These are phyloP conservation scores for Entosphenus tridentatus DNA, from an alignment of 2,113 vertebrate species.

Conservation along the genomic window DNA sequence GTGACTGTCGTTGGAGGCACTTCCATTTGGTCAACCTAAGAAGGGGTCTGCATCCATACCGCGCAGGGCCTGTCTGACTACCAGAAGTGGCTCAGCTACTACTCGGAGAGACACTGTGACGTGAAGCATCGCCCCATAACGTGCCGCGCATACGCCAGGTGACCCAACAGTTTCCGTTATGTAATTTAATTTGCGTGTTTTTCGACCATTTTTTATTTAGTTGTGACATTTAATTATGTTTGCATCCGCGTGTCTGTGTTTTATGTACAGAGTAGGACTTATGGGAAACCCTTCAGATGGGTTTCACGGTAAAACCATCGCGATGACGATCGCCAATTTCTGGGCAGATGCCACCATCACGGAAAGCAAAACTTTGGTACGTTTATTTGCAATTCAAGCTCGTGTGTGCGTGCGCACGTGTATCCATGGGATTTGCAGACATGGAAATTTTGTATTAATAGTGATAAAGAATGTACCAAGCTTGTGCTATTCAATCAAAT, in stretches of 20 bases:
- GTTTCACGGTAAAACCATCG: slow-evolving; percentile 43
- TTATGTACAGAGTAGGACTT: slow-evolving; percentile 26
- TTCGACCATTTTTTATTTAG: too few species aligned
- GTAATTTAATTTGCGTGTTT: too few species aligned
- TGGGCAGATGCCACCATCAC: slow-evolving; percentile 41
- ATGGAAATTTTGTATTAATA: too few species aligned
- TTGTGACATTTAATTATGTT: too few species aligned
- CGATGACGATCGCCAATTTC: slow-evolving; percentile 43
- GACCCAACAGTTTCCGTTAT: not conserved
- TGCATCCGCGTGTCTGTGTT: not conserved
- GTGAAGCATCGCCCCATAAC: slow-evolving; percentile 21
- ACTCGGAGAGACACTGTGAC: slow-evolving; percentile 27
- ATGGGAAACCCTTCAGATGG: slow-evolving; percentile 50
- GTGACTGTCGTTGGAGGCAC: not conserved
- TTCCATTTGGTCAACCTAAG: not conserved
- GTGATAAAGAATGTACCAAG: too few species aligned
- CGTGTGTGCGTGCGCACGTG: too few species aligned
- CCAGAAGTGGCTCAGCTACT: slow-evolving; percentile 38
- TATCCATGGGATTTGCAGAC: too few species aligned
- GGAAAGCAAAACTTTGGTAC: slow-evolving; percentile 36
- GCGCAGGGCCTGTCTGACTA: slow-evolving; percentile 37
- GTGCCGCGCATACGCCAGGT: slow-evolving; percentile 33
- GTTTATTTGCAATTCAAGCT: too few species aligned
- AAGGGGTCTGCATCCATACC: not conserved
- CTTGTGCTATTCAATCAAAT: too few species aligned